phyloP scores from a whole-genome alignment of 1,140 invertebrate species.

The Trigoniulus corallinus region DNA sequence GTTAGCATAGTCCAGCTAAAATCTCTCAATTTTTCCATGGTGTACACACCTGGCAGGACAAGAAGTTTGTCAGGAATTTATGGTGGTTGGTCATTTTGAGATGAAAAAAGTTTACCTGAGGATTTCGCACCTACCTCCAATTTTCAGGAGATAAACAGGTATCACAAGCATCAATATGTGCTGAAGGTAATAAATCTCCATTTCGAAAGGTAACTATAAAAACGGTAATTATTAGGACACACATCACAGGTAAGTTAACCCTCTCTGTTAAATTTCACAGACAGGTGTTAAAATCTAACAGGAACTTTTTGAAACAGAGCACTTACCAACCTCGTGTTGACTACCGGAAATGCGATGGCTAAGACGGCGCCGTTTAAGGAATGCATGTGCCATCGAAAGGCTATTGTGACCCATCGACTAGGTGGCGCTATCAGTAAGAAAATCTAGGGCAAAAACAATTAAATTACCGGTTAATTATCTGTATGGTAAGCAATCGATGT shows the following conservation, averaged over 20 bases:
- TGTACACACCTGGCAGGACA: slow-evolving; percentile 65
- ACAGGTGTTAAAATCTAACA: background rate
- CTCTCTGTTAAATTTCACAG: background rate
- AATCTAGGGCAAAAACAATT: slow-evolving; percentile 42
- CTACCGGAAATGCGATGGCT: slow-evolving; percentile 78
- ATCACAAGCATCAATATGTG: slow-evolving; percentile 82
- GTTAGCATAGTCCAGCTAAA: slow-evolving; percentile 69
- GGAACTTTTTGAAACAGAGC: background rate
- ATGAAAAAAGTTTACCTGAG: background rate
- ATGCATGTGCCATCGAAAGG: slow-evolving; percentile 79
- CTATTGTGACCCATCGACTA: slow-evolving; percentile 52
- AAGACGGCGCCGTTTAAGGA: slow-evolving; percentile 77
- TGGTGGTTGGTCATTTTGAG: slow-evolving; percentile 11
- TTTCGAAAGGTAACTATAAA: slow-evolving; percentile 70
- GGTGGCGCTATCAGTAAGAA: slow-evolving; percentile 70
- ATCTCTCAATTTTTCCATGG: slow-evolving; percentile 57
- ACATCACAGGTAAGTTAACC: background rate
- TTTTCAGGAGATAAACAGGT: slow-evolving; percentile 69
- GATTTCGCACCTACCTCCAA: slow-evolving; percentile 58
- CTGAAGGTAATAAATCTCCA: slow-evolving; percentile 80
- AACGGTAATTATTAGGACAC: slow-evolving; percentile 14
- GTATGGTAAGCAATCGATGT: too few relatives aligned
- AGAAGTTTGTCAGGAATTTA: too few relatives aligned
- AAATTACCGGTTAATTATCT: background rate
- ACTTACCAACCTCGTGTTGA: slow-evolving; percentile 72